Percentiles rank a stretch among this genome's conserved stretches.
Conservation (phyloP, 2,113 vertebrate genomes). For the Dipodomys spectabilis region DNA sequence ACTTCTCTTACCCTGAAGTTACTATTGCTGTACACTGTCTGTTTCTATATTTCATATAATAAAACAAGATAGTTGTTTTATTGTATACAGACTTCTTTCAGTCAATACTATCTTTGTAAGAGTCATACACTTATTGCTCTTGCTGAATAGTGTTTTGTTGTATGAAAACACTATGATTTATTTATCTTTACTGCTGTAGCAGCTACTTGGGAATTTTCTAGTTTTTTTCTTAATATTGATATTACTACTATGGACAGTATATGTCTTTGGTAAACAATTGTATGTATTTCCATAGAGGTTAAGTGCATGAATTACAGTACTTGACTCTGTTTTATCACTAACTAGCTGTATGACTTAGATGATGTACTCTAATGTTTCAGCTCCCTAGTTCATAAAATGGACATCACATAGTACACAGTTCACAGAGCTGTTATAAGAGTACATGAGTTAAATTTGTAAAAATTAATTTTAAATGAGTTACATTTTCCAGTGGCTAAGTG, state of each 20-base stretch:
- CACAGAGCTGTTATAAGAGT: background rate
- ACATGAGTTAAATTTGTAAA: constrained; percentile 9
- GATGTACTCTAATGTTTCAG: background rate
- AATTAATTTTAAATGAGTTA: background rate
- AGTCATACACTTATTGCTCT: background rate
- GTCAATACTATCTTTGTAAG: background rate
- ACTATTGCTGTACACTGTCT: background rate
- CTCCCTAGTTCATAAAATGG: background rate
- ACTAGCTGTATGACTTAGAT: background rate
- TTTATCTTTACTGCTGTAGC: background rate
- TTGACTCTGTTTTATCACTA: background rate
- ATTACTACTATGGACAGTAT: background rate
- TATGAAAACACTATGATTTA: background rate
- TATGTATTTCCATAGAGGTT: background rate
- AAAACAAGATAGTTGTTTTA: background rate
- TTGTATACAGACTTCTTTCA: background rate
- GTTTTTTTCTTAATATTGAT: background rate
- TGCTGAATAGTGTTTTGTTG: background rate
- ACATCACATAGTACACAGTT: background rate
- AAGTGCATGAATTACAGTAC: background rate
- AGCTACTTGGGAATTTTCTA: background rate
- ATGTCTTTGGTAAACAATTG: background rate
- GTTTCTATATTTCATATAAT: background rate
- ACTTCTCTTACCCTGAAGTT: too few relatives aligned
- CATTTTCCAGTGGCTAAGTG: background rate